phyloP scores from a whole-genome alignment of 2,888 invertebrate species.

The Oxyscelio sp. region DNA sequence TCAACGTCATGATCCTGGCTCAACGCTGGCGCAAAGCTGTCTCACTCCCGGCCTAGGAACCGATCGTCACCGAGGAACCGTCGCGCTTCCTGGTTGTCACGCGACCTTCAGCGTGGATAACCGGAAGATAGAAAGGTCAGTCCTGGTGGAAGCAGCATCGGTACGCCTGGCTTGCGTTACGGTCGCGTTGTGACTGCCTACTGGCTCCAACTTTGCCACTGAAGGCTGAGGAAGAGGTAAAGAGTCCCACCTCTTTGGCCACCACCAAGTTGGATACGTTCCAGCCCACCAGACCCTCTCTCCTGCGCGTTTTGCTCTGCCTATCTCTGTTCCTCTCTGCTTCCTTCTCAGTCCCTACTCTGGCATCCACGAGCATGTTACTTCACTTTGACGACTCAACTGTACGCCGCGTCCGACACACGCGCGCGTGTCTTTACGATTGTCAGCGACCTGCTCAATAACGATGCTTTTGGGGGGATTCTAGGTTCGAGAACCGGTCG shows the following conservation, averaged over 20 bases:
- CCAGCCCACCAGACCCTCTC: constrained; percentile 88
- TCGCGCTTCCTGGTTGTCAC: constrained; percentile 66
- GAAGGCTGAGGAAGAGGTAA: constrained; percentile 84
- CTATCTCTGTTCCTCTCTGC: constrained; percentile 18
- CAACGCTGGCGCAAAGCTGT: too few species aligned
- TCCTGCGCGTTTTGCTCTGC: constrained; percentile 78
- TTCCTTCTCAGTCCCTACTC: constrained; percentile 52
- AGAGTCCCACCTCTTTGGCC: constrained; percentile 88
- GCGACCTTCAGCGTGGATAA: constrained; percentile 63
- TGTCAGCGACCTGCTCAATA: constrained; percentile 74
- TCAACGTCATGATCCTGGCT: too few species aligned
- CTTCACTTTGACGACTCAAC: constrained; percentile 53
- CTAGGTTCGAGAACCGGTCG: constrained; percentile 7
- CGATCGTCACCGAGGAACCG: too few species aligned
- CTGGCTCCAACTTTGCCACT: constrained; percentile 83
- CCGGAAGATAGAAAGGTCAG: constrained; percentile 71
- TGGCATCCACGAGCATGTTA: constrained; percentile 32
- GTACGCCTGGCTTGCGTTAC: constrained; percentile 84
- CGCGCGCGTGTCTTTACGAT: constrained; percentile 65
- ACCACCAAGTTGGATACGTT: constrained; percentile 87
- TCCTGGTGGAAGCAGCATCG: constrained; percentile 69
- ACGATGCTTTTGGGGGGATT: not conserved
- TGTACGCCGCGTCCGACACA: constrained; percentile 47
- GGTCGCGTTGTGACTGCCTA: constrained; percentile 88
- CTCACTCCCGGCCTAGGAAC: too few species aligned